Conservation (phyloP, 2,797 vertebrate genomes). For the Cossypha caffra region DNA sequence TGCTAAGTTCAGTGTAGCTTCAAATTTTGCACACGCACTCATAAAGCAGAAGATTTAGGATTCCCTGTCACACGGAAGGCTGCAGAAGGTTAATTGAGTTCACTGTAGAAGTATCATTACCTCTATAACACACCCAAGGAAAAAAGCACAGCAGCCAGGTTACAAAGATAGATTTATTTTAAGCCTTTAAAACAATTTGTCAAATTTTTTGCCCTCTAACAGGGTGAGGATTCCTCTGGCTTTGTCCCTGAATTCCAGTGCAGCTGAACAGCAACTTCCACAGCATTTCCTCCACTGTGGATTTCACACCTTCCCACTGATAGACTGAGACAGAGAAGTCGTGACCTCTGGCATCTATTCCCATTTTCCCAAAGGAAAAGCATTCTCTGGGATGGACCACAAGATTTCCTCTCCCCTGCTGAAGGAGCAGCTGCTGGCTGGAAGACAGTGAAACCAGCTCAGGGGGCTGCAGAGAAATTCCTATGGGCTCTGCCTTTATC, state of each 20-base stretch:
- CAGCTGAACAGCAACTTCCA: not conserved
- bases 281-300: rapidly evolving
- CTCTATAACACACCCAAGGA: slow-evolving; percentile 1
- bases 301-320: not conserved
- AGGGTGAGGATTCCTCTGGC: not conserved
- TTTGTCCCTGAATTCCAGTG: not conserved
- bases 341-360: not conserved
- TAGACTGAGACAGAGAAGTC: not conserved
- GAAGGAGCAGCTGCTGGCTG: not conserved
- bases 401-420: not conserved
- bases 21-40: not conserved
- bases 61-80: not conserved
- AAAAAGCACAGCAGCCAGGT: slow-evolving; percentile 5
- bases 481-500: not conserved
- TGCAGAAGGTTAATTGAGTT: slow-evolving; percentile 65
- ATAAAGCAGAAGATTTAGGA: slow-evolving; percentile 57
- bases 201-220: slow-evolving; percentile 6
- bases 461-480: not conserved
- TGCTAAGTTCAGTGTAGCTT: not conserved
- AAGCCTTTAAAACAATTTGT: slow-evolving; percentile 2
- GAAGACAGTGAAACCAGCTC: rapidly evolving
- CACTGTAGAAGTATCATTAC: slow-evolving; percentile 48
- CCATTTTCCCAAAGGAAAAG: not conserved
- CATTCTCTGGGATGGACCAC: not conserved
- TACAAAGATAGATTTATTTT: slow-evolving; percentile 43